These are phyloP conservation scores for Equus przewalskii DNA, from an alignment of 2,113 vertebrate genomes.

Conservation along the genomic window DNA sequence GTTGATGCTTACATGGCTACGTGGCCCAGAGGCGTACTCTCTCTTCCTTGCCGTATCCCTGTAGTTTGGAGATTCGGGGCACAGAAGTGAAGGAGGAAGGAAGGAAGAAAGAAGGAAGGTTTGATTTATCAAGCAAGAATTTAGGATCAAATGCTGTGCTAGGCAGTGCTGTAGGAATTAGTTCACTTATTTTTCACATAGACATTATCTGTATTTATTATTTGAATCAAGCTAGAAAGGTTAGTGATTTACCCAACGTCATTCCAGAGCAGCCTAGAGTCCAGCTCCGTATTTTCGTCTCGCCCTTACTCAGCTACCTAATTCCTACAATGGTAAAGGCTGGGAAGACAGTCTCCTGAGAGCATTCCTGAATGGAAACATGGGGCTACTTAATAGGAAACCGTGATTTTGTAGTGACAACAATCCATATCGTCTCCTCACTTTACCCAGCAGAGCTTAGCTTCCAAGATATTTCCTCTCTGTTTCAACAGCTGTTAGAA, in stretches of 20 bases:
- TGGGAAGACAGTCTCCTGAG: neutral
- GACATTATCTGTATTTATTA: neutral
- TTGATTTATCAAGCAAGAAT: neutral
- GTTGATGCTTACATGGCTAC: neutral
- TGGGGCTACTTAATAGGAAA: conserved; percentile 35
- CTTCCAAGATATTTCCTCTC: conserved; percentile 51
- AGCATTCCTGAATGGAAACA: conserved; percentile 9
- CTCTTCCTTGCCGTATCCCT: neutral
- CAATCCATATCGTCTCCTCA: conserved; percentile 40
- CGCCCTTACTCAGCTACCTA: neutral
- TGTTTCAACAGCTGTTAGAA: conserved; percentile 57
- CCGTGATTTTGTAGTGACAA: conserved; percentile 15
- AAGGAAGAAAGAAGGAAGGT: neutral
- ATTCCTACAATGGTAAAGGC: neutral
- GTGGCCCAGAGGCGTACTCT: fast-evolving
- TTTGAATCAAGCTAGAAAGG: neutral
- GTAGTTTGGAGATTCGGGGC: neutral
- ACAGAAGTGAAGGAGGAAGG: neutral
- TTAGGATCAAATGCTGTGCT: neutral
- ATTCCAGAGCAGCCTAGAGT: neutral
- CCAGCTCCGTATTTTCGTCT: too few species aligned
- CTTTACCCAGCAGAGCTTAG: conserved; percentile 48
- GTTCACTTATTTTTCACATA: neutral
- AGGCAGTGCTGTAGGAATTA: neutral
- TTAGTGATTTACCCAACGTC: neutral